Evolutionary conservation across 2,888 invertebrate genomes (phyloP), one percentile per base, ranked within the genome.

Genomic region (Mechanitis mazaeus): DNA sequence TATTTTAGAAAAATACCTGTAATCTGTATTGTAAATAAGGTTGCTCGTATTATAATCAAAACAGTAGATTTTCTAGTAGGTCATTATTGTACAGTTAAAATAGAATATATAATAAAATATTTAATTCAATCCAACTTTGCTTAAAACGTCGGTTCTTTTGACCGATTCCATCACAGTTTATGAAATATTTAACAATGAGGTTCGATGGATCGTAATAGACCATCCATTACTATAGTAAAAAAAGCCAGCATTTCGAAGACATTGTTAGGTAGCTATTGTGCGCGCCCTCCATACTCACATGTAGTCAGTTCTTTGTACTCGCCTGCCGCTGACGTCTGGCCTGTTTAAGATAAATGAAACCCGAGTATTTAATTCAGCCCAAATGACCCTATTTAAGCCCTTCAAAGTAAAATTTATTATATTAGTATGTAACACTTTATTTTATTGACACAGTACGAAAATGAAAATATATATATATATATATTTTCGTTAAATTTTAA

Each of bases 261-360:
- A 66, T 65, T 68, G 66, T 69, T 67, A 63, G 63, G 55, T 57
- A 70, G 60, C 79, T 66, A 80, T 83, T 83, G 80, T 83, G 70
- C 67, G 64, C 55, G 70, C 74, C 79, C 75, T 73, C 72, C 73
- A 75, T 72, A 76, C 78, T 77, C 82, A 81, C 81, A 83, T 81
- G 81, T 83, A 81, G 69, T 79, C 71, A 72, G 71, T 78, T 75
- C 80, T 77, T 87, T 86, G 85, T 85, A 72, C 71, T 74, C 71
- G 72, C 76, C 84, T 87, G 85, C 70, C 72, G 69, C 72, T 85
- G 87, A 87, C 85, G 76, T 74, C 74, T 64, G 69, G 77, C 76
- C 75, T 75, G 72, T 74, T 74, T 73, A 78, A 84, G 85, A 87
- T 85, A 85, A 87, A 87, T 86, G 86, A 79, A 76, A 71, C 73